Evolutionary conservation across 1,140 invertebrate genomes (phyloP), one percentile per base, ranked within the genome.

Genomic region (Tetranychus cinnabarinus): DNA sequence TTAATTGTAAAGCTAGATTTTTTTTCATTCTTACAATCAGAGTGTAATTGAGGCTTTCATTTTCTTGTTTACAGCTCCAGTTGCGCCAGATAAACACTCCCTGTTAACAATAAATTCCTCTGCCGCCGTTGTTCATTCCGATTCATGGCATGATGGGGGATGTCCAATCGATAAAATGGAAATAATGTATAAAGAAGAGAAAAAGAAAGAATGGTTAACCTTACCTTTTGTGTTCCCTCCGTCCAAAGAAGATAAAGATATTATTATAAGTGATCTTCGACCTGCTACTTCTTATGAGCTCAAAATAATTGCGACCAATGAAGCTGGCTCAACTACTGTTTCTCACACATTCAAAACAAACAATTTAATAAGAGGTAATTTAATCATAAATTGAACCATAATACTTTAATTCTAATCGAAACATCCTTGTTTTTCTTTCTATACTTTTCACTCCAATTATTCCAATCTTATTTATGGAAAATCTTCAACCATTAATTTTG

Each of bases 291-390:
- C 82, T 68, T 93, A 95, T 71, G 81, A 85, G 36, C 77, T 89
- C 39, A 80, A 82, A 63, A 83, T 93, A 54, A 86, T 83, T 0
- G 89, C 89, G 1, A 82, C 86, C 71, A 95, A 92, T 72, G 88
- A 90, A 70, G 89, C 89, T 0, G 90, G 90, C 0, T 84, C 83
- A 56, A 86, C 86, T 0, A 80, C 83, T 48, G 84, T 83, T 0
- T 75, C 86, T n/a, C 89, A 92, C 69, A 85, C 86, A 63, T 82
- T 84, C 70, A 77, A 74, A 45, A 84, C 82, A 12, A 72, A 79
- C 46, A 10, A 1, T 13, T 12, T 45, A 42, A 13, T 23, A 15
- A 39, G 34, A 59, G 57, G 57, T 59, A 56, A 33, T 5, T 8
- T 5, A 52, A 8, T 5, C 5, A 42, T 6, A 42, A 42, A 42